Base-by-base conservation (phyloP, 2,888 invertebrate species). In the Argyresthia albistria region DNA sequence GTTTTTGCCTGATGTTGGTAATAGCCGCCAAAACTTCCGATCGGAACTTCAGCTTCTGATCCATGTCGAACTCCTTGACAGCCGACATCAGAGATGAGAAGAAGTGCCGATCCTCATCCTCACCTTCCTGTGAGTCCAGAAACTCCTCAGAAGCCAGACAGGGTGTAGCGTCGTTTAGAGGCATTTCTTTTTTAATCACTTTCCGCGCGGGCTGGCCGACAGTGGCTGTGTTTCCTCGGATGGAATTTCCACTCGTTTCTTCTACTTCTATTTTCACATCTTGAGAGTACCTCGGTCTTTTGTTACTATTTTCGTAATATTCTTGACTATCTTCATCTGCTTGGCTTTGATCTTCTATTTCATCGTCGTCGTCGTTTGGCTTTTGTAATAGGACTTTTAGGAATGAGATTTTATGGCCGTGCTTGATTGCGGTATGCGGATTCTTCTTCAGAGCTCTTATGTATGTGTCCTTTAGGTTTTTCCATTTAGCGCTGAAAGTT, bases 401-500 rank as follows among this genome's bases (percentile, higher is more conserved):
- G 57, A 82, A 82, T 0, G 70, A 51, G 58, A 88, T 64, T 60
- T 78, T 69, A 59, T 72, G 71, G 0, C 73, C 71, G 64, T 81
- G 63, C 67, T 58, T 71, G 73, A 25, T 56, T 51, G 45, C 45
- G 9, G 14, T 45, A 14, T 6, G 25, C 6, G 25, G 25, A 36
- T 64, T 66, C 25, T 66, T 61, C 55, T 70, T 75, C 7, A 66
- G 54, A 56, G 73, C 66, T n/a, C 82, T 68, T 15, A 80, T 81
- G 63, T 72, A 82, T 1, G 79, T 74, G 57, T 82, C 83, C 12
- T 80, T 65, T 47, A 82, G 73, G 62, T 81, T 81, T n/a, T 82
- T 71, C 83, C 83, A 82, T 72, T 81, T 82, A 60, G 68, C 64
- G 54, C 76, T 66, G 4, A 82, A 63, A 61, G 73, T 81, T 60